Percentiles rank a stretch among this genome's conserved stretches.
Evolutionary conservation across 2,797 vertebrate genomes (phyloP).

Genomic region (Delichon dasypus): DNA sequence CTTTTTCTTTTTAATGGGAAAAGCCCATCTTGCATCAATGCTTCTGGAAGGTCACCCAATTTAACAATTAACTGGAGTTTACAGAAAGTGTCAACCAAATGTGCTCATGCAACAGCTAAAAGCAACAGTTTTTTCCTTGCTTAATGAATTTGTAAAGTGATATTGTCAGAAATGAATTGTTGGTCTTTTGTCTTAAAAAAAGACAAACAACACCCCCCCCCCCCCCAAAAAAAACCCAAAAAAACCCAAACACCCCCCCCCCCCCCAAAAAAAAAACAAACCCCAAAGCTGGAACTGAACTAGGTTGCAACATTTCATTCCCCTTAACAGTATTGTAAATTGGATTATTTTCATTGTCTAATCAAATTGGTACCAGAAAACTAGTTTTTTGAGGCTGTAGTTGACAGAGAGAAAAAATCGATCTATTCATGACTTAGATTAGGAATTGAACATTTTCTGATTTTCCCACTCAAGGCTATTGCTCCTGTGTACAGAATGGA

Average conservation of each 20-base stretch:
- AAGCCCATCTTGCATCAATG: background rate
- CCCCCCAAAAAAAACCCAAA: too few species aligned
- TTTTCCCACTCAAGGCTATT: background rate
- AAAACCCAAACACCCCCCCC: too few species aligned
- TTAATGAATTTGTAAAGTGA: background rate
- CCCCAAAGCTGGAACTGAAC: background rate
- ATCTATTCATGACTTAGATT: background rate
- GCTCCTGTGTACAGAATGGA: background rate
- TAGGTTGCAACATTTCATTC: background rate
- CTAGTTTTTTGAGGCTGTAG: background rate
- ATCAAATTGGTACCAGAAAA: background rate
- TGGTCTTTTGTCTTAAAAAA: background rate
- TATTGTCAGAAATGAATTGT: background rate
- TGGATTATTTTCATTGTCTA: background rate
- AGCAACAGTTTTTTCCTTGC: background rate
- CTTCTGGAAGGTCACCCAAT: background rate
- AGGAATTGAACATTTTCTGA: background rate
- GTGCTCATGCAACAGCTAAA: background rate
- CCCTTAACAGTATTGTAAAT: background rate
- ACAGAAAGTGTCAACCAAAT: background rate
- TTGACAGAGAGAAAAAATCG: background rate
- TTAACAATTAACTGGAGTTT: background rate
- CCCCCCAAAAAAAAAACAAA: rapidly evolving
- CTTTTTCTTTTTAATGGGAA: background rate
- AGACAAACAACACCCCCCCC: too few species aligned